Evolutionary conservation across 2,888 invertebrate species (phyloP).

Genomic region (Mamestra brassicae): DNA sequence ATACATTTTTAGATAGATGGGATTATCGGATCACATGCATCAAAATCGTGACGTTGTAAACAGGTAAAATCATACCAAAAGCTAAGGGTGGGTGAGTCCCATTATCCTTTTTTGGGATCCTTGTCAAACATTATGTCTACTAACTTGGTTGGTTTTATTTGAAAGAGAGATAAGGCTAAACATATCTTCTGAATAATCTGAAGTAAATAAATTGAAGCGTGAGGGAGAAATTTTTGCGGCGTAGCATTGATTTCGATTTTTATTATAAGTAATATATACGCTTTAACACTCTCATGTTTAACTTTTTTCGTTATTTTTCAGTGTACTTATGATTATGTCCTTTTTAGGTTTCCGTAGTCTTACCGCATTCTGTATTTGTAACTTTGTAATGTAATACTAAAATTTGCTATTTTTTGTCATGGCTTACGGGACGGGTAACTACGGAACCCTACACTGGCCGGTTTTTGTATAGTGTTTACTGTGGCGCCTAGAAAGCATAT

Average conservation of each 20-base stretch:
- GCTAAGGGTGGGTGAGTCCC: conserved; percentile 39
- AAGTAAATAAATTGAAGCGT: neutral
- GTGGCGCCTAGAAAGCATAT: conserved; percentile 2
- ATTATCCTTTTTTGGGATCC: conserved; percentile 43
- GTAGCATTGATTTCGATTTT: conserved; percentile 4
- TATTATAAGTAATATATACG: neutral
- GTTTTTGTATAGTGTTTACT: neutral
- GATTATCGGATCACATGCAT: conserved; percentile 47
- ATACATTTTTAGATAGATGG: conserved; percentile 50
- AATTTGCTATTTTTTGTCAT: too few relatives aligned
- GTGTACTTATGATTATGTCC: conserved; percentile 3
- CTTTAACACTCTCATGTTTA: neutral
- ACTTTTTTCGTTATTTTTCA: conserved; percentile 2
- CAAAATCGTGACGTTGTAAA: conserved; percentile 47
- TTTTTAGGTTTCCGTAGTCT: neutral
- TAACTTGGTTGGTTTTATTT: conserved; percentile 35
- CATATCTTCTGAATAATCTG: conserved; percentile 7
- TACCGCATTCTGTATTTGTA: too few relatives aligned
- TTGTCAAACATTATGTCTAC: conserved; percentile 51
- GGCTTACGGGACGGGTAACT: too few relatives aligned
- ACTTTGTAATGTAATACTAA: too few relatives aligned
- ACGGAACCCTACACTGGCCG: too few relatives aligned
- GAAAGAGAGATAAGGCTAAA: conserved; percentile 35
- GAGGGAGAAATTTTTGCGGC: neutral
- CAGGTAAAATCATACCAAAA: conserved; percentile 60